These are phyloP conservation scores for Oceanodroma tethys DNA, from an alignment of 2,113 vertebrate genomes.

Conservation along the genomic window DNA sequence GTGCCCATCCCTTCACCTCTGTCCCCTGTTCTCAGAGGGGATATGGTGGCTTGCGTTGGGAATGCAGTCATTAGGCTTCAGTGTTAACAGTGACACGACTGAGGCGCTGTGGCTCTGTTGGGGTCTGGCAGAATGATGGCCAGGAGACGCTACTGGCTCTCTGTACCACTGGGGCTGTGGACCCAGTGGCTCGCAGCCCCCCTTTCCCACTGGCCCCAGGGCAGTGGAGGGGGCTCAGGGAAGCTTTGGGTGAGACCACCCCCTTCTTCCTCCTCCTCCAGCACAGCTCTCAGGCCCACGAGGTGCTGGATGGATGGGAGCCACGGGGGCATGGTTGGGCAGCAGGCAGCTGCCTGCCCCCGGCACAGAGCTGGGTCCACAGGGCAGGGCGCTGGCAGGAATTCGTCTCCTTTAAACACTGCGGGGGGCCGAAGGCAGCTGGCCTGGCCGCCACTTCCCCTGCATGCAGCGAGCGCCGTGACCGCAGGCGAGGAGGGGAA, in stretches of 20 bases:
- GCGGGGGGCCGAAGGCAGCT: background rate
- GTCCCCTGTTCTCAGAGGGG: background rate
- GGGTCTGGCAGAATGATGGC: background rate
- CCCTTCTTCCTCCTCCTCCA: background rate
- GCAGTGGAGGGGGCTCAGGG: background rate
- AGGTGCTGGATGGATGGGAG: background rate
- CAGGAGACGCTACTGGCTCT: background rate
- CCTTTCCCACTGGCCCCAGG: background rate
- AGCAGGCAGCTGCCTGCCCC: background rate
- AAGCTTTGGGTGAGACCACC: background rate
- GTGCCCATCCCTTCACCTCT: background rate
- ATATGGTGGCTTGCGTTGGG: background rate
- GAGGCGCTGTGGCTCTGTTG: background rate
- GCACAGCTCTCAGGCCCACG: background rate
- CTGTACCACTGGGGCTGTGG: background rate
- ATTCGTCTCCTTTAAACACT: background rate
- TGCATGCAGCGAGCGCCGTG: background rate
- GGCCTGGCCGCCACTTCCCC: conserved; percentile 10
- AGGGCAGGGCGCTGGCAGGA: fast-evolving
- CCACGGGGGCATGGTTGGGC: fast-evolving
- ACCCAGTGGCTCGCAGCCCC: background rate
- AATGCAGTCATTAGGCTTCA: background rate
- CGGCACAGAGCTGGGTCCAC: fast-evolving
- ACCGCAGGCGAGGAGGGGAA: conserved; percentile 62
- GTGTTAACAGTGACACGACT: background rate